These are phyloP conservation scores for Steinernema khuongi DNA, from an alignment of 1,140 invertebrate species.

Conservation along the genomic window DNA sequence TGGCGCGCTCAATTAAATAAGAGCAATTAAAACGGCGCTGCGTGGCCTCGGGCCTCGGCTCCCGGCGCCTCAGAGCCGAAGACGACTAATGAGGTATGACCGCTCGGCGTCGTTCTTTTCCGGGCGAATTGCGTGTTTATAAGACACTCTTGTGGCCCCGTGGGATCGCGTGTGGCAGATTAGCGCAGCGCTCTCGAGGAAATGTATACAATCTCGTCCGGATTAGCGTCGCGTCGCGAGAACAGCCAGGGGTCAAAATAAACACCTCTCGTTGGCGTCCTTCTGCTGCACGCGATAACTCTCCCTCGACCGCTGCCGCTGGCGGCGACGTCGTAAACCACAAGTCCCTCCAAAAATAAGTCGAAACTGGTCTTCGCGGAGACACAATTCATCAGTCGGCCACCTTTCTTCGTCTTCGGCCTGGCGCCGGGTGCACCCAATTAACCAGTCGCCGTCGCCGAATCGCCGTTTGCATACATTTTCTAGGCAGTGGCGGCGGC, in stretches of 20 bases:
- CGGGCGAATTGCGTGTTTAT: conserved; percentile 11
- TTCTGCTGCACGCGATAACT: background rate
- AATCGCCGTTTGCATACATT: no score
- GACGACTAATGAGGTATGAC: conserved; percentile 14
- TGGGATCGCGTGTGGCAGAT: background rate
- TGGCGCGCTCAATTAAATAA: conserved; percentile 9
- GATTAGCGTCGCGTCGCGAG: conserved; percentile 9
- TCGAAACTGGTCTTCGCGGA: background rate
- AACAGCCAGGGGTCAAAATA: background rate
- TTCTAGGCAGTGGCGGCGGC: no score
- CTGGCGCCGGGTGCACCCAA: background rate
- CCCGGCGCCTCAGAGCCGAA: background rate
- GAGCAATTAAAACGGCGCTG: conserved; percentile 9
- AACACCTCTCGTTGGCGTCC: background rate
- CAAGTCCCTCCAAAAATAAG: background rate
- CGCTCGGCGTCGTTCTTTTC: background rate
- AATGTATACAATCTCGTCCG: conserved; percentile 10
- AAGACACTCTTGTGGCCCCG: conserved; percentile 2
- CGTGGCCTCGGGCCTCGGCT: background rate
- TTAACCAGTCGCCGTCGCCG: background rate
- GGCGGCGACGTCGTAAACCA: background rate
- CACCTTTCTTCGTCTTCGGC: background rate
- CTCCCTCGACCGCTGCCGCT: background rate
- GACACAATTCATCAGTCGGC: background rate
- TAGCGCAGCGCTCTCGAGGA: background rate